Base-by-base conservation (phyloP, 2,797 vertebrate genomes). In the Brachyrhaphis roseni region DNA sequence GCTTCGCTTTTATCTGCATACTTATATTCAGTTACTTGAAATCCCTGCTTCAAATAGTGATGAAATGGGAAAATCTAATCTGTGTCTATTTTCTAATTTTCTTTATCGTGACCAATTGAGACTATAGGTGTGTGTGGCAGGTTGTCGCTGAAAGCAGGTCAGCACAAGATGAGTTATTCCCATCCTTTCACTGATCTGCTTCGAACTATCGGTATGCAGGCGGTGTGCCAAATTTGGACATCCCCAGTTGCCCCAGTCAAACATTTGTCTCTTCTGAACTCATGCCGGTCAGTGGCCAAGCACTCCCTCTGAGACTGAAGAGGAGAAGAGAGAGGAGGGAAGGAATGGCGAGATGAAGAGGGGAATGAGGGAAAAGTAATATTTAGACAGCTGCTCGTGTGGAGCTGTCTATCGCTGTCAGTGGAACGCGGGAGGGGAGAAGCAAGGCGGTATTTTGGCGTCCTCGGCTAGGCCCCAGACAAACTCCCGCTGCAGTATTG, bases 311-410 rank as follows among this genome's bases (percentile, higher is more conserved):
- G 75, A 77, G 86, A 91, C 85, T 16, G 88, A 88, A 86, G 90
- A 88, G 81, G 86, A 62, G 39, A 72, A 26, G 46, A 84, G 83
- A 72, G 31, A 64, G 13, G 46, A 84, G 83, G 55, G 59, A 78
- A 71, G 78, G 77, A 85, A 84, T 84, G 82, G 81, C 75, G 53
- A 85, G 81, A 92, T 87, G 86, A 89, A 88, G 88, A 87, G 82
- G 84, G 75, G 83, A 83, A 87, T 86, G 87, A 55, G 36, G 85
- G 90, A 94, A 94, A 89, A 89, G 94, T 93, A 93, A 93, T 95
- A 88, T 96, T 95, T 93, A 95, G 95, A 95, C 95, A 96, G 95
- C 95, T 96, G 95, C 94, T 94, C 76, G 78, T 94, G 93, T 94
- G 91, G 78, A 76, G 64, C 79, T 66, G 8, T 85, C 90, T 89